These are phyloP conservation scores for Poicephalus meyeri DNA, from an alignment of 2,113 vertebrate genomes.

Conservation along the genomic window DNA sequence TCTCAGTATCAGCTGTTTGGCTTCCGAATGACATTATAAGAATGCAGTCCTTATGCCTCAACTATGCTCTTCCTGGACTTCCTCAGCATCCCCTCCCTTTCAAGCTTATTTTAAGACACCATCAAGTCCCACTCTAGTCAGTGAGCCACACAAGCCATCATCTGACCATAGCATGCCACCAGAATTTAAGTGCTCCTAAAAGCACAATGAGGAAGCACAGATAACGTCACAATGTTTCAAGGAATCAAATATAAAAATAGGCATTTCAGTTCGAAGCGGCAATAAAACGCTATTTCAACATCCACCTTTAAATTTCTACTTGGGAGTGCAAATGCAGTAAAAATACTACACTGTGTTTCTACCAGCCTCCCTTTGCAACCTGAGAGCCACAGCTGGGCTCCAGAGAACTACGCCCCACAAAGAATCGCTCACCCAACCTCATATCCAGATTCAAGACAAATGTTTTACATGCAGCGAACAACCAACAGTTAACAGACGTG, in stretches of 20 bases:
- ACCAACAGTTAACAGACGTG: accelerated
- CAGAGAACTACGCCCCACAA: accelerated
- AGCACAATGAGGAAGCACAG: accelerated
- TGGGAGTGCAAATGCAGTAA: accelerated
- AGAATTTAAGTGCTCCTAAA: not conserved
- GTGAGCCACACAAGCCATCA: not conserved
- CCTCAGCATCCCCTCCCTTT: accelerated
- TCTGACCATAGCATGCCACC: accelerated
- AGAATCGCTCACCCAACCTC: accelerated
- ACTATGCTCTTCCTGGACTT: accelerated
- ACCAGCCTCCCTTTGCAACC: not conserved
- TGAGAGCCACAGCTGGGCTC: accelerated
- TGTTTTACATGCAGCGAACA: accelerated
- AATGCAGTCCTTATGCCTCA: accelerated
- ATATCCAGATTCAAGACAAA: not conserved
- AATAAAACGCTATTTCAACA: not conserved
- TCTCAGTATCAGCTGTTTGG: accelerated
- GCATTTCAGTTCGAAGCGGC: not conserved
- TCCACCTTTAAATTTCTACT: no score
- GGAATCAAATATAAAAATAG: accelerated
- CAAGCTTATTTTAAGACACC: not conserved
- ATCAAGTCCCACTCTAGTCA: not conserved
- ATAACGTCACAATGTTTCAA: accelerated
- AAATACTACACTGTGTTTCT: not conserved
- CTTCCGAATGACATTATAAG: not conserved